phyloP scores from a whole-genome alignment of 2,113 vertebrate species.

The Pongo pygmaeus region DNA sequence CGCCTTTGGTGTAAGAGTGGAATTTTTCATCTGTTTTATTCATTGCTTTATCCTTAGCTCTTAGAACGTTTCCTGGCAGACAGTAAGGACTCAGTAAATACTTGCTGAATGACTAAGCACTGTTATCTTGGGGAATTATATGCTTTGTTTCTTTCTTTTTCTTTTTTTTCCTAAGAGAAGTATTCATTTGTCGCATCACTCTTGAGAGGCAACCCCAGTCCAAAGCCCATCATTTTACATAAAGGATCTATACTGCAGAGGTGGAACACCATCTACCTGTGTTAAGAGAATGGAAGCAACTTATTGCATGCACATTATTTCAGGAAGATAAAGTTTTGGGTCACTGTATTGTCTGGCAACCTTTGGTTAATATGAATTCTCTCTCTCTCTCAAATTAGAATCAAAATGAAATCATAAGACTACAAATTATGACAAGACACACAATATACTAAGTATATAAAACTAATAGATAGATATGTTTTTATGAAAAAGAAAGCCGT shows the following conservation, averaged over 20 bases:
- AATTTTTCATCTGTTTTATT: constrained; percentile 25
- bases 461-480: neutral
- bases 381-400: neutral
- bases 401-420: neutral
- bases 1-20: neutral
- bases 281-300: neutral
- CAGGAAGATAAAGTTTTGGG: neutral
- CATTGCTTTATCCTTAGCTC: constrained; percentile 1
- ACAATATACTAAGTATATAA: neutral
- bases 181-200: neutral
- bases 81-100: constrained; percentile 31
- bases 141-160: neutral
- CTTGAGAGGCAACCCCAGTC: neutral
- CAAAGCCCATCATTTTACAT: neutral
- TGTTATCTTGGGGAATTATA: neutral
- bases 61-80: constrained; percentile 12
- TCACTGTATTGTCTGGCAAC: neutral
- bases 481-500: neutral
- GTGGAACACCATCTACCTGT: neutral
- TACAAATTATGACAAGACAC: neutral
- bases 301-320: neutral
- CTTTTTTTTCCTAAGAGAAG: neutral
- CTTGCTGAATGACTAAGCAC: neutral
- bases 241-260: neutral
- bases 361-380: neutral